Percentiles rank a stretch among this genome's conserved stretches.
Conservation (phyloP, 1,140 invertebrate genomes). For the Nephila pilipes region DNA sequence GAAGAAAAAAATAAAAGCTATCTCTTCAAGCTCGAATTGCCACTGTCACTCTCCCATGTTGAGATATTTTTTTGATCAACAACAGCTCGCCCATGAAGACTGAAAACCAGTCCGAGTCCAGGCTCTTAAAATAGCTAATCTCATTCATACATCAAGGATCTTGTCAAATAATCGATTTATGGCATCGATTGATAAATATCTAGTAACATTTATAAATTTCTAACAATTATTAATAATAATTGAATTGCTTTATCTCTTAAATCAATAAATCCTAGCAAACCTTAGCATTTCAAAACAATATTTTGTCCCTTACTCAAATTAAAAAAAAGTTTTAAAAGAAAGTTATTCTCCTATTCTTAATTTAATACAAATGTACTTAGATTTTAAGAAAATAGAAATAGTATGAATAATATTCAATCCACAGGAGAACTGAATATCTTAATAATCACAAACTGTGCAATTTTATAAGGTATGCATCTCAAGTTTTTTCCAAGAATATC, state of each 20-base stretch:
- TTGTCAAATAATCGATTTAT: conserved; percentile 16
- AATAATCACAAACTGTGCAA: too few species aligned
- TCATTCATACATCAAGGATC: not conserved
- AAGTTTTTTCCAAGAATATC: too few species aligned
- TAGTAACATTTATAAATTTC: too few species aligned
- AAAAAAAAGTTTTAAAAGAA: too few species aligned
- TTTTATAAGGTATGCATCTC: too few species aligned
- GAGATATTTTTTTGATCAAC: not conserved
- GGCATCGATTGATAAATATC: not conserved
- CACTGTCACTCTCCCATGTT: conserved; percentile 40
- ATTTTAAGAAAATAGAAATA: too few species aligned
- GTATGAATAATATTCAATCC: too few species aligned
- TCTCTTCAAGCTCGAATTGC: conserved; percentile 72
- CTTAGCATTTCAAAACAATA: not conserved
- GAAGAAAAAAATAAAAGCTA: not conserved
- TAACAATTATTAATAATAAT: not conserved
- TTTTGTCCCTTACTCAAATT: too few species aligned
- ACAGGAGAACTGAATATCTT: too few species aligned
- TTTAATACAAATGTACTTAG: too few species aligned
- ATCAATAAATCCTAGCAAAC: not conserved
- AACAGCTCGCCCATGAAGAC: conserved; percentile 23
- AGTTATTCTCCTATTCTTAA: too few species aligned
- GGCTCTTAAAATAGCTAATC: not conserved
- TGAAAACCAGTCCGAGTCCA: not conserved
- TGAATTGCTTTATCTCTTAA: not conserved